Evolutionary conservation across 1,140 invertebrate species (phyloP).

Genomic region (Ostrea edulis): DNA sequence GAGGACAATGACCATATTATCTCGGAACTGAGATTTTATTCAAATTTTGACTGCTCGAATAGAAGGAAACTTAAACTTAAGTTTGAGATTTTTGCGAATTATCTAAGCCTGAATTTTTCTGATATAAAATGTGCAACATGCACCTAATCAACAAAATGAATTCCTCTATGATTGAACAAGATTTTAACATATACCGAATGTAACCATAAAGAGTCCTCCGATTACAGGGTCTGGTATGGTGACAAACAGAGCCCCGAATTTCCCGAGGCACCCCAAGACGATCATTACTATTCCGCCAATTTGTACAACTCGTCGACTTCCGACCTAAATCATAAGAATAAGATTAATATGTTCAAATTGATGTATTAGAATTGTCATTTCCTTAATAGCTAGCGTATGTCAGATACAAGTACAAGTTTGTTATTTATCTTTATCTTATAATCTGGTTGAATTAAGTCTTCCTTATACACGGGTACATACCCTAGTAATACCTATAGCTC

Average conservation of each 20-base stretch:
- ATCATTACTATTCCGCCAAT: slow-evolving; percentile 90
- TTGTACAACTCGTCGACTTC: slow-evolving; percentile 90
- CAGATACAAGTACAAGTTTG: background rate
- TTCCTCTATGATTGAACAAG: background rate
- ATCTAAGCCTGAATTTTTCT: no score
- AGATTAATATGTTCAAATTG: background rate
- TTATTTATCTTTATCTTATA: background rate
- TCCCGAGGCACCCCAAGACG: slow-evolving; percentile 85
- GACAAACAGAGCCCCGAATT: slow-evolving; percentile 90
- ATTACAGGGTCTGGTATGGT: slow-evolving; percentile 92
- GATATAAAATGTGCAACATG: no score
- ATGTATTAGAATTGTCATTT: no score
- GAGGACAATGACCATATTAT: no score
- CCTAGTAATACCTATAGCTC: slow-evolving; percentile 88
- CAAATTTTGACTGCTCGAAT: no score
- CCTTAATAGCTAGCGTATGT: background rate
- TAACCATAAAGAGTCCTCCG: slow-evolving; percentile 92
- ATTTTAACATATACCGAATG: slow-evolving; percentile 85
- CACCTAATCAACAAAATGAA: background rate
- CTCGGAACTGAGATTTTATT: no score
- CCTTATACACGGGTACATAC: slow-evolving; percentile 72
- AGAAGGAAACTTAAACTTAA: no score
- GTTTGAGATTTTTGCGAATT: no score
- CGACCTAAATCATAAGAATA: slow-evolving; percentile 83
- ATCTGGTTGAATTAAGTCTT: background rate